A percentile compares a stretch with the other conserved stretches of the same genome.
These are phyloP conservation scores for Sialis fuliginosa DNA, from an alignment of 2,888 invertebrate genomes.

Conservation along the genomic window DNA sequence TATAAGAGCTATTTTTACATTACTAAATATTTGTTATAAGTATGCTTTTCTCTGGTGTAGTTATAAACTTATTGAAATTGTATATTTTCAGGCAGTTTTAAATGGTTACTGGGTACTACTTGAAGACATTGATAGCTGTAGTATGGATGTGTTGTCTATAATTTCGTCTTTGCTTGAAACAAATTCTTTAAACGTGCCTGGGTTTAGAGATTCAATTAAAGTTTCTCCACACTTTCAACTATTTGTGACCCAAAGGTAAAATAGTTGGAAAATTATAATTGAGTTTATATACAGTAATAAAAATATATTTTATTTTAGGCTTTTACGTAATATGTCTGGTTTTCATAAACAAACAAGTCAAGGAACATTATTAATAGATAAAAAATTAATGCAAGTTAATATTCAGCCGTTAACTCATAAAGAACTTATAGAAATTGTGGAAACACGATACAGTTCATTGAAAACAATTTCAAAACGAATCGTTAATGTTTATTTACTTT, in stretches of 20 bases:
- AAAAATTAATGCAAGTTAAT: slow-evolving; percentile 64
- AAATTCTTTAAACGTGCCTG: slow-evolving; percentile 66
- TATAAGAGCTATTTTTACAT: too few species aligned
- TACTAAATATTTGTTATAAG: neutral
- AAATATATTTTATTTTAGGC: slow-evolving; percentile 25
- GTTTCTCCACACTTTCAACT: slow-evolving; percentile 78
- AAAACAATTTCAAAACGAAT: slow-evolving; percentile 57
- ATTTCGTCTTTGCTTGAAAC: slow-evolving; percentile 73
- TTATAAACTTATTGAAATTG: too few species aligned
- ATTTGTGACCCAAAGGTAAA: slow-evolving; percentile 73
- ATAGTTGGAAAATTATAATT: neutral
- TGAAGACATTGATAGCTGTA: slow-evolving; percentile 91
- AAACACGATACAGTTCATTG: slow-evolving; percentile 48
- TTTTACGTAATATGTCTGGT: slow-evolving; percentile 38
- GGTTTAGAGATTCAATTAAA: slow-evolving; percentile 66
- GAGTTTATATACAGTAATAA: neutral
- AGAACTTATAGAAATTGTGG: slow-evolving; percentile 58
- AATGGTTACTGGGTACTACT: slow-evolving; percentile 82
- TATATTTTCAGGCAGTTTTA: slow-evolving; percentile 44
- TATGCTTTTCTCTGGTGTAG: slow-evolving; percentile 7
- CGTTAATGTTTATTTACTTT: slow-evolving; percentile 66
- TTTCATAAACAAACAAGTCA: slow-evolving; percentile 41
- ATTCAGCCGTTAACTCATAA: slow-evolving; percentile 49
- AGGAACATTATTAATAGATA: slow-evolving; percentile 53
- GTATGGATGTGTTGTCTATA: slow-evolving; percentile 81